phyloP scores from a whole-genome alignment of 2,888 invertebrate genomes.

The Agriopis marginaria region DNA sequence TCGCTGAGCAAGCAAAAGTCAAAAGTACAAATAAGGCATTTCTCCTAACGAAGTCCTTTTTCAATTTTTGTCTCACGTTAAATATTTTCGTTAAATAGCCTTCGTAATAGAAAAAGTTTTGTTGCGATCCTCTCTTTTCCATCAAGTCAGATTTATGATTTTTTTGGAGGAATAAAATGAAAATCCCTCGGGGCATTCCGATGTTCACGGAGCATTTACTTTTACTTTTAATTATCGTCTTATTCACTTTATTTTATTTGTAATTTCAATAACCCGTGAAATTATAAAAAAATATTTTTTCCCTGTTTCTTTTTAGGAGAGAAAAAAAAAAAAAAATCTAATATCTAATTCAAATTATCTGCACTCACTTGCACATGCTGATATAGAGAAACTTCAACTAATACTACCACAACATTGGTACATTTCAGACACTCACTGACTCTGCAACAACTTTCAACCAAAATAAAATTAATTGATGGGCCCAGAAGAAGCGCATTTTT shows the following conservation, averaged over 20 bases:
- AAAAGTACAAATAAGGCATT: conserved; percentile 39
- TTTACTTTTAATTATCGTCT: conserved; percentile 39
- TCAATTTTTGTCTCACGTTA: conserved; percentile 43
- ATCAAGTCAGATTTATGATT: conserved; percentile 23
- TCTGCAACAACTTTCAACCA: no score
- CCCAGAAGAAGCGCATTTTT: no score
- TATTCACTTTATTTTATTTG: conserved; percentile 7
- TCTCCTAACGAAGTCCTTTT: conserved; percentile 40
- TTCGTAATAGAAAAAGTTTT: conserved; percentile 52
- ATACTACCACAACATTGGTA: no score
- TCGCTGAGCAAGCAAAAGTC: conserved; percentile 21
- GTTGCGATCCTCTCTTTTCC: conserved; percentile 38
- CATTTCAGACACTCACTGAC: no score
- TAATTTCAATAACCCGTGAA: neutral
- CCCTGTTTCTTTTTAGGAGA: no score
- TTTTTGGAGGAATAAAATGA: conserved; percentile 16
- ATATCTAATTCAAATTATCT: no score
- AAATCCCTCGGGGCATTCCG: conserved; percentile 27
- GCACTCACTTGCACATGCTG: no score
- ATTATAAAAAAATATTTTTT: neutral
- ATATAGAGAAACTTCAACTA: no score
- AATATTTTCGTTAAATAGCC: conserved; percentile 50
- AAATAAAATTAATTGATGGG: no score
- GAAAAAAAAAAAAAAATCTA: no score
- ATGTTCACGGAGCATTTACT: conserved; percentile 37